Evolutionary conservation across 2,888 invertebrate genomes (phyloP).

Genomic region (Melieria picta): DNA sequence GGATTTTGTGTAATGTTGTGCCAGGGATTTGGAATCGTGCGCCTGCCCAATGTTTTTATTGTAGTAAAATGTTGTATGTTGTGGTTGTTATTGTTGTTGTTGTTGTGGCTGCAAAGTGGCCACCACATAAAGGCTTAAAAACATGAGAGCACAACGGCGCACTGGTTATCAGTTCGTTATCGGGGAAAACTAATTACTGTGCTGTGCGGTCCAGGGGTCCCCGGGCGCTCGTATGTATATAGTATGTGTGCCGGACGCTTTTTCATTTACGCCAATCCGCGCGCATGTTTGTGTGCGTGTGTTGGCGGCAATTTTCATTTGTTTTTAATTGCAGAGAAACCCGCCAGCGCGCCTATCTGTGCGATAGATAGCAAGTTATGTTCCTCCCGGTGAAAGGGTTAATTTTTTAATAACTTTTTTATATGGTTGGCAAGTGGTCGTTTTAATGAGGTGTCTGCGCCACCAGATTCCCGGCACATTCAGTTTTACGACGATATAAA

Average conservation of each 20-base stretch:
- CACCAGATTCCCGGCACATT: not conserved
- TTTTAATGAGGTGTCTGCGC: conserved; percentile 19
- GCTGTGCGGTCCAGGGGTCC: conserved; percentile 48
- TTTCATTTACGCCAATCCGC: not conserved
- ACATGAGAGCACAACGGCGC: conserved; percentile 19
- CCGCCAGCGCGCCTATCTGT: not conserved
- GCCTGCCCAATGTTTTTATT: conserved; percentile 25
- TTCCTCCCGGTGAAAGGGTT: conserved; percentile 16
- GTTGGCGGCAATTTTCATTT: conserved; percentile 47
- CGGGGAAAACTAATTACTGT: conserved; percentile 61
- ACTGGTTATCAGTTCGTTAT: conserved; percentile 59
- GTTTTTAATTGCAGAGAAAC: conserved; percentile 39
- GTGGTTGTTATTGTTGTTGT: conserved; percentile 10
- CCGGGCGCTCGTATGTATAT: conserved; percentile 20
- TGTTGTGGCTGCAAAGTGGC: conserved; percentile 15
- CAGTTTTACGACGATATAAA: conserved; percentile 14
- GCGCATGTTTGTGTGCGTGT: conserved; percentile 23
- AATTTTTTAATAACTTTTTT: conserved; percentile 27
- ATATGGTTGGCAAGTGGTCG: conserved; percentile 9
- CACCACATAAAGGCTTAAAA: conserved; percentile 24
- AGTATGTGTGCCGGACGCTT: not conserved
- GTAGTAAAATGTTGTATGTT: conserved; percentile 2
- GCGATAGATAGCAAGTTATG: not conserved
- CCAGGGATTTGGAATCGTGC: conserved; percentile 41
- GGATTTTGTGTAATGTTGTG: conserved; percentile 43